Percentiles rank a stretch among this genome's conserved stretches.
Evolutionary conservation across 1,140 invertebrate genomes (phyloP).

Genomic region (Brachionus koreanus): DNA sequence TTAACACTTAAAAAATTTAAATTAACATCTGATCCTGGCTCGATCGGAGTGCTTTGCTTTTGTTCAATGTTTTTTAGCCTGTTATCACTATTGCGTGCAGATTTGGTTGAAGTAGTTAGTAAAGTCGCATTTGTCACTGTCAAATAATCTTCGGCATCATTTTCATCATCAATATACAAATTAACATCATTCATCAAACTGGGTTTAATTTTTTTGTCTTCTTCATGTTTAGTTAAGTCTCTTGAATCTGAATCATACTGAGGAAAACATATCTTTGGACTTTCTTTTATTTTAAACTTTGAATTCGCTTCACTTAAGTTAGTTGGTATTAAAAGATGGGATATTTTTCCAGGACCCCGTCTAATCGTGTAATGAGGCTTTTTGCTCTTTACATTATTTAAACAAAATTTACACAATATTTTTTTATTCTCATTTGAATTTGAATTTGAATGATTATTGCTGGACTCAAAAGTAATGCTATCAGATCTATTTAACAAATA

Average conservation of each 20-base stretch:
- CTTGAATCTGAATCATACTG: background rate
- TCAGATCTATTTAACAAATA: background rate
- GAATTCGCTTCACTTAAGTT: background rate
- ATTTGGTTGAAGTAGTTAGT: background rate
- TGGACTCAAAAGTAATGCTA: background rate
- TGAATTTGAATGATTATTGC: background rate
- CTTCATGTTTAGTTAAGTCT: background rate
- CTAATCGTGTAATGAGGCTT: conserved; percentile 65
- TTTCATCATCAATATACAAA: conserved; percentile 34
- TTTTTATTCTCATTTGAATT: background rate
- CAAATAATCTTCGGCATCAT: conserved; percentile 22
- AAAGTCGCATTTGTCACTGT: conserved; percentile 19
- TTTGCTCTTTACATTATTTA: conserved; percentile 51
- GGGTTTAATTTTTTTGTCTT: background rate
- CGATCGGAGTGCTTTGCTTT: conserved; percentile 20
- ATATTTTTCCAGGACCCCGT: conserved; percentile 69
- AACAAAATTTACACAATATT: conserved; percentile 34
- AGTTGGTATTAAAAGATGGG: conserved; percentile 61
- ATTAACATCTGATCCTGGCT: background rate
- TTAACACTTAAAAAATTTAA: conserved; percentile 24
- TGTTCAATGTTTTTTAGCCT: background rate
- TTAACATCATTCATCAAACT: background rate
- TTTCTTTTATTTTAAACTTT: background rate
- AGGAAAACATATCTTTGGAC: conserved; percentile 4
- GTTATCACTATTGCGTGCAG: background rate